phyloP scores from a whole-genome alignment of 2,888 invertebrate species.

The Psylliodes chrysocephalus region DNA sequence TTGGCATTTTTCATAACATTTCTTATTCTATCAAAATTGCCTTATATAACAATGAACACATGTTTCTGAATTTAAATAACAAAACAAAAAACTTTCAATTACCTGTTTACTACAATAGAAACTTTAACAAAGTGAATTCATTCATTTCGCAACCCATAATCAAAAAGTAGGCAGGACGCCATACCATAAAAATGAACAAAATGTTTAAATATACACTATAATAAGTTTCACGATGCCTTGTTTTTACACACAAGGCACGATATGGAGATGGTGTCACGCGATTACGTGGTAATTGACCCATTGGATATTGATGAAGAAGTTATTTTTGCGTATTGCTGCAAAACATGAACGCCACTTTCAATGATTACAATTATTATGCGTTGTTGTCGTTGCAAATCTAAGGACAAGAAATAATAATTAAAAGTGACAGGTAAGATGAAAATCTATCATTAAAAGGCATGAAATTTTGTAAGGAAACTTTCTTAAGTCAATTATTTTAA shows the following conservation, averaged over 20 bases:
- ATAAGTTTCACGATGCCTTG: slow-evolving; percentile 25
- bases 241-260: slow-evolving; percentile 28
- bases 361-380: neutral
- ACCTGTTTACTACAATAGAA: no score
- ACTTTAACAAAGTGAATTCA: neutral
- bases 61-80: no score
- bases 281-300: slow-evolving; percentile 31
- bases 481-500: no score
- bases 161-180: neutral
- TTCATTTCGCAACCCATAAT: neutral
- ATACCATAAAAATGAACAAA: slow-evolving; percentile 21
- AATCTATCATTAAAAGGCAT: no score
- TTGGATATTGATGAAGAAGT: slow-evolving; percentile 26
- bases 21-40: no score
- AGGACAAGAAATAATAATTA: no score
- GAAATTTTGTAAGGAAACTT: no score
- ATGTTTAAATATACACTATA: slow-evolving; percentile 24
- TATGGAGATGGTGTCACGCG: slow-evolving; percentile 33
- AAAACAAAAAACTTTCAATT: no score
- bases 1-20: no score
- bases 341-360: slow-evolving; percentile 11
- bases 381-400: no score
- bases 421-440: no score
- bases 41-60: no score
- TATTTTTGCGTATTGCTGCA: slow-evolving; percentile 19